Evolutionary conservation across 1,140 invertebrate species (phyloP), one percentile per base, ranked within the genome.

Genomic region (Cydia fagiglandana): DNA sequence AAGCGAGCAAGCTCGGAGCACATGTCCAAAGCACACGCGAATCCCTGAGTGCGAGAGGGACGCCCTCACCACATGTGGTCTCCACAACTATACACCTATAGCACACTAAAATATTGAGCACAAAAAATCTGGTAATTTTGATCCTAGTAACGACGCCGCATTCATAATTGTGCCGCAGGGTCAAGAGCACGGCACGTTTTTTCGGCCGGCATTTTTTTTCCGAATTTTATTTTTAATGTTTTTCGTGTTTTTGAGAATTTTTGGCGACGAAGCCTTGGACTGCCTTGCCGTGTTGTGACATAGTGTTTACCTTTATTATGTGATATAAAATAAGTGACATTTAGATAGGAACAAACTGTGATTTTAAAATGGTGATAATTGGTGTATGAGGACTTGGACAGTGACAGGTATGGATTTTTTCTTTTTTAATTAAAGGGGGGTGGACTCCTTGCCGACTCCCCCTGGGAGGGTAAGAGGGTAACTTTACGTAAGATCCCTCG

Each of bases 271-370:
- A 81, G 88, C 91, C 90, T 81, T 80, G 88, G 89, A 92, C 89
- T 88, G 89, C 90, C 89, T 91, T 91, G 86, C 89, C 90, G 90
- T 91, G 91, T 93, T 93, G 91, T 93, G 91, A 93, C 90, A 80
- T 90, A 91, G 90, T 92, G 91, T 90, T 70, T 92, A 93, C 88
- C 89, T 85, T 84, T 84, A 88, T 89, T 89, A 91, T 93, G 91
- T 93, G 91, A 92, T 92, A 89, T 88, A 90, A 90, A 85, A 88
- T 89, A 89, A 90, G 86, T 91, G 89, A 91, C 89, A 88, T 88
- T 88, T 87, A 87, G 82, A 88, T 91, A 92, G 84, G 88, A 92
- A 93, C 89, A 88, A 91, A 93, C 91, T 93, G 91, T 93, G 91
- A 93, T 93, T 90, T 88, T 86, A 84, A n/a, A 86, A 86, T 90